Percentiles rank a stretch among this genome's conserved stretches.
Evolutionary conservation across 2,888 invertebrate species (phyloP).

Genomic region (Epirrhoe tristata): DNA sequence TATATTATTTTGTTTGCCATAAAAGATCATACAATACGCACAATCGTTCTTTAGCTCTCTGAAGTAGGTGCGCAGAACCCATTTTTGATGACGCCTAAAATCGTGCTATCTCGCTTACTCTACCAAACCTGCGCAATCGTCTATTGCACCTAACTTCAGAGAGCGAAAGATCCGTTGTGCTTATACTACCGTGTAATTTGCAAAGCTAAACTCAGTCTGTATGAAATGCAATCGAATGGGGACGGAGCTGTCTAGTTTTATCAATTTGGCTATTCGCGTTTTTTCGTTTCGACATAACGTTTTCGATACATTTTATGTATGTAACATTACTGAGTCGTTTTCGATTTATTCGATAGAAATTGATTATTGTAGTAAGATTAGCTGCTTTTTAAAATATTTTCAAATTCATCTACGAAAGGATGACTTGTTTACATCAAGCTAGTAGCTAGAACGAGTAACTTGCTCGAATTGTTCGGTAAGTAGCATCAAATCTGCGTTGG

Average conservation of each 20-base stretch:
- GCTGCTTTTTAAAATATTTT: conserved; percentile 4
- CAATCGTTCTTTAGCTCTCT: too few species aligned
- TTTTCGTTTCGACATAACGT: conserved; percentile 33
- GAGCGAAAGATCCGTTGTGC: too few species aligned
- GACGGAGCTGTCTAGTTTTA: conserved; percentile 60
- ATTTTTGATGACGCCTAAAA: too few species aligned
- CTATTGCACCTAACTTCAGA: too few species aligned
- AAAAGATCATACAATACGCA: neutral
- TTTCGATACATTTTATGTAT: conserved; percentile 35
- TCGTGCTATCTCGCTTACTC: too few species aligned
- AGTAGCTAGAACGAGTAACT: neutral
- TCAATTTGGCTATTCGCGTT: conserved; percentile 28
- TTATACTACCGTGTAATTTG: neutral
- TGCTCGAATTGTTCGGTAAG: neutral
- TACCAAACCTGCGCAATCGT: too few species aligned
- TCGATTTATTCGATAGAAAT: conserved; percentile 15
- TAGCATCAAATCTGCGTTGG: neutral
- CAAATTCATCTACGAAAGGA: neutral
- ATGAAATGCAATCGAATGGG: conserved; percentile 63
- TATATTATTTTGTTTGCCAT: conserved; percentile 1
- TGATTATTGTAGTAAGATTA: conserved; percentile 16
- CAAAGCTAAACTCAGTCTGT: conserved; percentile 52
- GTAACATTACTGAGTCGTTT: conserved; percentile 14
- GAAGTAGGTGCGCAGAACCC: too few species aligned
- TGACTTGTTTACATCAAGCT: conserved; percentile 5